phyloP scores from a whole-genome alignment of 2,888 invertebrate species.

The Gibbula magus region DNA sequence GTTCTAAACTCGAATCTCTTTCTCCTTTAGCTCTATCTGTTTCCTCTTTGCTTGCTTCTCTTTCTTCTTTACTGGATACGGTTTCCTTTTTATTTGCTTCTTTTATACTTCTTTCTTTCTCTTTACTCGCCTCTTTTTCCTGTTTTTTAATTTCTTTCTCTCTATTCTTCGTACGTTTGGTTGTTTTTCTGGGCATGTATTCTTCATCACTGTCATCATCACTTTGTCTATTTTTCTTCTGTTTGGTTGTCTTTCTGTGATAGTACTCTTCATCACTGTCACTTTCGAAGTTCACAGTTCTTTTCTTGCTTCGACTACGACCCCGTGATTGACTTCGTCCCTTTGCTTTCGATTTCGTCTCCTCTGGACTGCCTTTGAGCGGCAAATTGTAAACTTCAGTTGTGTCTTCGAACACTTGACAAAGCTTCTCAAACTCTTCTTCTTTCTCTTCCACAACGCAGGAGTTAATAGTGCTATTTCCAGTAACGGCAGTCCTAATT shows the following conservation, averaged over 20 bases:
- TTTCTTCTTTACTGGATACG: too few species aligned
- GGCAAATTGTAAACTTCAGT: neutral
- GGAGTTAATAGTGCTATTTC: neutral
- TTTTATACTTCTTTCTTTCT: neutral
- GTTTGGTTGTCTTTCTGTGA: neutral
- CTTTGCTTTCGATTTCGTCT: neutral
- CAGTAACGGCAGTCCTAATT: neutral
- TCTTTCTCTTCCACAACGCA: neutral
- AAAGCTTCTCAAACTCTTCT: neutral
- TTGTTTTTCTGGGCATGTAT: neutral
- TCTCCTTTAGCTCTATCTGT: neutral
- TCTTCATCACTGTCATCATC: neutral
- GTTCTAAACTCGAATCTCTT: neutral
- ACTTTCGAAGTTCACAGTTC: neutral
- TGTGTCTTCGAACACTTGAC: neutral
- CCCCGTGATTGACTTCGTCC: neutral
- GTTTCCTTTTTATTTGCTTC: neutral
- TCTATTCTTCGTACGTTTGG: neutral
- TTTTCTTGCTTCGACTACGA: constrained; percentile 6
- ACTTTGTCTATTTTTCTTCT: neutral
- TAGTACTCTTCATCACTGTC: neutral
- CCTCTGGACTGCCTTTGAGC: neutral
- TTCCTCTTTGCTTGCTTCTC: neutral
- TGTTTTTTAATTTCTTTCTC: neutral
- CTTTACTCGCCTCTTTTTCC: neutral